A percentile compares a stretch with the other conserved stretches of the same genome.
These are phyloP conservation scores for Emydocephalus ijimae DNA, from an alignment of 2,113 vertebrate species.

Conservation along the genomic window DNA sequence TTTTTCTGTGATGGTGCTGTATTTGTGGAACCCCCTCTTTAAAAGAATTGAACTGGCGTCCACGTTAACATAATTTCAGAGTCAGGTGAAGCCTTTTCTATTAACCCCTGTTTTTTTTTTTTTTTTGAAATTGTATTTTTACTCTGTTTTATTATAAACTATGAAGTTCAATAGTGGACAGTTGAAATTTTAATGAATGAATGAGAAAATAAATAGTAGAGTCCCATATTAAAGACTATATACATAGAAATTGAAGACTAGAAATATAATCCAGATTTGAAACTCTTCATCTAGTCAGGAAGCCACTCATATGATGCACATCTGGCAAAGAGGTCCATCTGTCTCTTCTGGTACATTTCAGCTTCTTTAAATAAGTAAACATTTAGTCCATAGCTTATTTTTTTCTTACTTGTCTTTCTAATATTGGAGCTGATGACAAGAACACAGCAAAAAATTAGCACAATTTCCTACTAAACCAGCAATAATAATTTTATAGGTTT, in stretches of 20 bases:
- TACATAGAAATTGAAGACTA: not conserved
- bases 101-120: not conserved
- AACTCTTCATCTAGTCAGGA: not conserved
- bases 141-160: not conserved
- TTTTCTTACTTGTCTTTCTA: not conserved
- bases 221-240: not conserved
- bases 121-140: not conserved
- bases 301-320: not conserved
- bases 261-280: not conserved
- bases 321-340: not conserved
- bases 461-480: not conserved
- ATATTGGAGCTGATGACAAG: not conserved
- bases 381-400: not conserved
- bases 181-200: not conserved
- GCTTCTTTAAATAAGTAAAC: not conserved
- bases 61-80: not conserved
- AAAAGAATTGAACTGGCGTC: not conserved
- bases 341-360: not conserved
- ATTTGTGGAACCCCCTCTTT: not conserved
- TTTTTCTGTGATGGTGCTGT: not conserved
- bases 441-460: not conserved
- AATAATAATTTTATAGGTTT: not conserved
- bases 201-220: not conserved
- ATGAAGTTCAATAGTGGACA: not conserved
- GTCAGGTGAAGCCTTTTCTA: not conserved